Evolutionary conservation across 2,888 invertebrate genomes (phyloP).

Genomic region (Cybosia mesomella): DNA sequence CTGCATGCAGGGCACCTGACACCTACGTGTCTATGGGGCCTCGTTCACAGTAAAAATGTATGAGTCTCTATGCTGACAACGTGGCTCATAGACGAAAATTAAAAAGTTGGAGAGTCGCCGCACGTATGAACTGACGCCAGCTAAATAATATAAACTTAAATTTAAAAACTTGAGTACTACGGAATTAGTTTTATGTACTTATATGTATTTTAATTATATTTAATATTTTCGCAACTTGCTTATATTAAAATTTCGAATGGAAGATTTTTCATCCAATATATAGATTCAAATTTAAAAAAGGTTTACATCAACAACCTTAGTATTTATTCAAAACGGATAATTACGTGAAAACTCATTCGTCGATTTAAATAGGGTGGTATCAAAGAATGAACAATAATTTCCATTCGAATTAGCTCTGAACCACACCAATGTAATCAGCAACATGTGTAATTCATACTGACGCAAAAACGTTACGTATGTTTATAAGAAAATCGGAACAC

Average conservation of each 20-base stretch:
- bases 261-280: not conserved
- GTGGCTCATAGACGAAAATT: slow-evolving; percentile 45
- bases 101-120: slow-evolving; percentile 45
- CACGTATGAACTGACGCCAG: slow-evolving; percentile 38
- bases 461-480: not conserved
- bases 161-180: slow-evolving; percentile 30
- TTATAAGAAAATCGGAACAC: slow-evolving; percentile 8
- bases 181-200: slow-evolving; percentile 28
- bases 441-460: not conserved
- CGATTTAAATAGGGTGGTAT: not conserved
- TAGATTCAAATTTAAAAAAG: not conserved
- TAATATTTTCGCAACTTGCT: slow-evolving; percentile 6
- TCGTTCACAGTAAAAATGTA: slow-evolving; percentile 34
- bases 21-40: slow-evolving; percentile 56
- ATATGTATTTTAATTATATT: slow-evolving; percentile 9
- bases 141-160: slow-evolving; percentile 30
- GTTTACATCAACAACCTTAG: not conserved
- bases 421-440: not conserved
- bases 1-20: slow-evolving; percentile 59
- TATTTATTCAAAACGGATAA: not conserved
- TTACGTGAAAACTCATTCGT: too few species aligned
- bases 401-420: not conserved
- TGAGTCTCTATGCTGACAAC: slow-evolving; percentile 30
- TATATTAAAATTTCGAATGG: not conserved
- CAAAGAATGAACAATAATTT: not conserved